phyloP scores from a whole-genome alignment of 64 coral and sea anemone genomes.

The Cladopsammia gracilis region DNA sequence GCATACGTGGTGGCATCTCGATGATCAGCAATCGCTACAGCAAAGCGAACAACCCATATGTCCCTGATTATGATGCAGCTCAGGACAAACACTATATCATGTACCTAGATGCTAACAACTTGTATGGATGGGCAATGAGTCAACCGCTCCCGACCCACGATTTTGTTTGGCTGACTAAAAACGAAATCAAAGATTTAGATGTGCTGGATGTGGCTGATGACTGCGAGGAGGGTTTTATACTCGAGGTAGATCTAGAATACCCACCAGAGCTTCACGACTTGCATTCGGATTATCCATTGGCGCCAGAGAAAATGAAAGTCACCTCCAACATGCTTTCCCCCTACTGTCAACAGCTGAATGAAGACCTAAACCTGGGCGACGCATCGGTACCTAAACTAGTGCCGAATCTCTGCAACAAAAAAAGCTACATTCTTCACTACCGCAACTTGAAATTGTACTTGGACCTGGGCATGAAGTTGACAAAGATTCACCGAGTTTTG shows the following conservation, averaged over 20 bases:
- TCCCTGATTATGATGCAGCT: neutral
- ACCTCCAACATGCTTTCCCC: slow-evolving; percentile 23
- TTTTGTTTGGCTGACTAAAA: neutral
- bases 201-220: neutral
- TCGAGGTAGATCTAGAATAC: slow-evolving; percentile 40
- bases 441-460: neutral
- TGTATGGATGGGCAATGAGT: slow-evolving; percentile 16
- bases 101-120: neutral
- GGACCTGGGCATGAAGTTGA: neutral
- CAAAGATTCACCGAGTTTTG: slow-evolving; percentile 14
- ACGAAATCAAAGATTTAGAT: slow-evolving; percentile 31
- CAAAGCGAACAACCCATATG: neutral
- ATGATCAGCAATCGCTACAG: neutral
- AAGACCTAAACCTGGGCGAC: neutral
- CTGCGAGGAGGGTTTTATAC: slow-evolving; percentile 23
- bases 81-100: neutral
- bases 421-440: neutral
- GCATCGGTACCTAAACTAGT: slow-evolving; percentile 5
- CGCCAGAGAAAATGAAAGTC: slow-evolving; percentile 50
- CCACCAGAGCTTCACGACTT: slow-evolving; percentile 19
- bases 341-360: slow-evolving; percentile 20
- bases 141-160: neutral
- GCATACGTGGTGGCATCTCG: neutral
- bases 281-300: slow-evolving; percentile 36
- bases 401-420: slow-evolving; percentile 23